Evolutionary conservation across 2,888 invertebrate genomes (phyloP), one percentile per base, ranked within the genome.

Genomic region (Lissonota sp.): DNA sequence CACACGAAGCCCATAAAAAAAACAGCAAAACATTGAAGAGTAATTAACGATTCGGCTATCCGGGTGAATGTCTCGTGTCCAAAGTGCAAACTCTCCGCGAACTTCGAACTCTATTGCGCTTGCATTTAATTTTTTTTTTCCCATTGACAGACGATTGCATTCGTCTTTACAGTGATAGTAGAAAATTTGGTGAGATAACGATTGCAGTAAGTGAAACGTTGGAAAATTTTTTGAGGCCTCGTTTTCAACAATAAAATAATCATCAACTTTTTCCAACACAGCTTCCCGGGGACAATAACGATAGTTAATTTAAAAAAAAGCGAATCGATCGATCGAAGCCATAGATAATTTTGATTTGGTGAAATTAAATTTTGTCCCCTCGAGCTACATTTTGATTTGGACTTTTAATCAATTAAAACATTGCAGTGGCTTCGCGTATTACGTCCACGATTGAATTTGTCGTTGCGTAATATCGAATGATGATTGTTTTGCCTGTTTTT

Each of bases 21-120:
- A 6, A 44, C 10, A 62, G 7, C 7, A 67, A 16, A 62, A 40
- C 46, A 78, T 73, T 26, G 46, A 26, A 46, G 14, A 40, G 16
- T 62, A 78, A 74, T 81, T 71, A 78, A 67, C 60, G 60, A 78
- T 74, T 81, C 63, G 77, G 58, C 37, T 57, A 73, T 72, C 76
- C 10, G 63, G 66, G 57, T 44, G 76, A 77, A 58, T 58, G 64
- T 58, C 58, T 67, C 76, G 72, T 53, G 81, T 71, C 62, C 78
- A 71, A 81, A 78, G 78, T 70, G 62, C 81, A 14, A 74, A 74
- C 70, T n/a, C 55, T 64, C 62, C n/a, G 39, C 74, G 70, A 81
- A 55, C 81, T 78, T 78, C 57, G 81, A 81, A 81, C 81, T 75
- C 49, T 37, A 55, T 46, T 46, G 55, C 55, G 70, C 39, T 39